Conservation (phyloP, 2,888 invertebrate species). For the Geotrupes spiniger region DNA sequence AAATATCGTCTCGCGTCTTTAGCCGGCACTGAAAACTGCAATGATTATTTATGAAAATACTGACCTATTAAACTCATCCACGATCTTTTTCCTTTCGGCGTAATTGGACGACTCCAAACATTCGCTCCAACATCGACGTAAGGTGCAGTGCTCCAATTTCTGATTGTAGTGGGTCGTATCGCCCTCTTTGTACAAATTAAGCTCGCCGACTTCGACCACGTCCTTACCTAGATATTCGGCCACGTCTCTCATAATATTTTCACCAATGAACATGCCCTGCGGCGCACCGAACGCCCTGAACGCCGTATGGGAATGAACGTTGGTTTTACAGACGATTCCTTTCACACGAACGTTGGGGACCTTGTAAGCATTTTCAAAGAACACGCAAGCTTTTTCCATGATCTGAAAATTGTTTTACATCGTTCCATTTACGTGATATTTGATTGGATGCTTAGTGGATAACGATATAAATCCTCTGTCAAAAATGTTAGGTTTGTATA, state of each 20-base stretch:
- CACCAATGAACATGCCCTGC: slow-evolving; percentile 85
- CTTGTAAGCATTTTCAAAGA: slow-evolving; percentile 79
- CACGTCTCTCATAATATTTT: slow-evolving; percentile 73
- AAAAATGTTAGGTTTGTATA: too few species aligned
- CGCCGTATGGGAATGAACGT: slow-evolving; percentile 89
- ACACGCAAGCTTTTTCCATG: slow-evolving; percentile 78
- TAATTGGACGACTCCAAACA: slow-evolving; percentile 68
- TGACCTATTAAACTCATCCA: slow-evolving; percentile 74
- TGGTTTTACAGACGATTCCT: slow-evolving; percentile 80
- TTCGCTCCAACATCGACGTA: slow-evolving; percentile 70
- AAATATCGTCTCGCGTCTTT: too few species aligned
- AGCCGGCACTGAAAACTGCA: too few species aligned
- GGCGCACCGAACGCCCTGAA: slow-evolving; percentile 92
- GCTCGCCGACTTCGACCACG: slow-evolving; percentile 60
- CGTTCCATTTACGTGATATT: too few species aligned
- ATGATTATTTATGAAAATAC: too few species aligned
- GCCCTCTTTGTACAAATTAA: slow-evolving; percentile 81
- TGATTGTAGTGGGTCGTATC: slow-evolving; percentile 77
- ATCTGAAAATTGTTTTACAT: slow-evolving; percentile 57
- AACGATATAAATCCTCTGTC: too few species aligned
- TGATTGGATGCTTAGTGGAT: background rate
- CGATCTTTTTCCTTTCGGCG: slow-evolving; percentile 54
- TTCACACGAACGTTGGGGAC: slow-evolving; percentile 70
- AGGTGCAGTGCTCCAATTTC: slow-evolving; percentile 67
- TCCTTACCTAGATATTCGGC: slow-evolving; percentile 67